phyloP scores from a whole-genome alignment of 2,797 vertebrate genomes.

The Cuniculus paca region DNA sequence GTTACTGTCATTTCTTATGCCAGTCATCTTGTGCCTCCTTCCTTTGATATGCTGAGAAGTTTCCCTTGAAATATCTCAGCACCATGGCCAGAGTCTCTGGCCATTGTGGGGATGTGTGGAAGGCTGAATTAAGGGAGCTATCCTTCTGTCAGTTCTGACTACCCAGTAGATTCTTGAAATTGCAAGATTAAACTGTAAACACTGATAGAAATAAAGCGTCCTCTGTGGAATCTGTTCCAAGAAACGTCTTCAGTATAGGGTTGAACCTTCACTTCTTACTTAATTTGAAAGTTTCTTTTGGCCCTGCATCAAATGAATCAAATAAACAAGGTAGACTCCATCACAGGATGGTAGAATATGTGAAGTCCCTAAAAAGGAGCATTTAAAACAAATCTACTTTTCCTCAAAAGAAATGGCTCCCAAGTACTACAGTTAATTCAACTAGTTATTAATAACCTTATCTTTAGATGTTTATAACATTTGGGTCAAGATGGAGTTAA shows the following conservation, averaged over 20 bases:
- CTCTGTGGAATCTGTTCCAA: not conserved
- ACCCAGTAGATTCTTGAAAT: not conserved
- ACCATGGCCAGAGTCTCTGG: slow-evolving; percentile 67
- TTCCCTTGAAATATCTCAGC: slow-evolving; percentile 63
- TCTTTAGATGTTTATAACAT: not conserved
- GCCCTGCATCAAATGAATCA: not conserved
- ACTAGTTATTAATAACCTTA: not conserved
- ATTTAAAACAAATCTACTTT: slow-evolving; percentile 2
- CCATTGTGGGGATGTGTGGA: not conserved
- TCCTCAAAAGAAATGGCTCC: not conserved
- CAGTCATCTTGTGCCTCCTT: not conserved
- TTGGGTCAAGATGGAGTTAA: slow-evolving; percentile 23
- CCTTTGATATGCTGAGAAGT: not conserved
- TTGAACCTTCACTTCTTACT: not conserved
- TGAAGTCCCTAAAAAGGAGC: slow-evolving; percentile 16
- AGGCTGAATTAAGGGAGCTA: slow-evolving; percentile 19
- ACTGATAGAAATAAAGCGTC: not conserved
- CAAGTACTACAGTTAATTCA: not conserved
- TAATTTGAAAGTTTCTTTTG: slow-evolving; percentile 57
- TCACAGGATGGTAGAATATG: not conserved
- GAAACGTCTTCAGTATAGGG: not conserved
- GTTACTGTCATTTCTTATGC: not conserved
- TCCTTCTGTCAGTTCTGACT: slow-evolving; percentile 68
- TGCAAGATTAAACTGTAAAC: not conserved
- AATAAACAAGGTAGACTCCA: not conserved